Conservation (phyloP, 2,113 vertebrate genomes). For the Gadus macrocephalus region DNA sequence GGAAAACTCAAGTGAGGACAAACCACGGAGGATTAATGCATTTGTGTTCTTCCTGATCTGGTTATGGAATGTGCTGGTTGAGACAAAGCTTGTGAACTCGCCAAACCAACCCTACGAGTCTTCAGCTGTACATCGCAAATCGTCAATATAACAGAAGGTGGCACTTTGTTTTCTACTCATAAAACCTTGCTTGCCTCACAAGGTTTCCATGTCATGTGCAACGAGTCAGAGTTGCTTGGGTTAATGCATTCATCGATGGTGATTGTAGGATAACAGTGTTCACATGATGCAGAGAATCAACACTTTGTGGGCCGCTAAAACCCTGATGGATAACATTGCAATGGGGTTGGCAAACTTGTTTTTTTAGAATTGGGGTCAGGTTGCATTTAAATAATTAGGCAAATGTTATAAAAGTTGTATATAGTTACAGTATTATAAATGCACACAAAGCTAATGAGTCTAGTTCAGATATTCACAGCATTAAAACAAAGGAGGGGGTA, state of each 20-base stretch:
- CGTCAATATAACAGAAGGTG: not conserved
- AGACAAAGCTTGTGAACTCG: slow-evolving; percentile 22
- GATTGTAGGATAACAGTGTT: not conserved
- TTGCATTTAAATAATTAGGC: slow-evolving; percentile 36
- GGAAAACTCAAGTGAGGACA: slow-evolving; percentile 43
- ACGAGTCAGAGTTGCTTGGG: slow-evolving; percentile 19
- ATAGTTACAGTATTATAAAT: slow-evolving; percentile 50
- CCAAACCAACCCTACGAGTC: slow-evolving; percentile 18
- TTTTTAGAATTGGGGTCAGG: slow-evolving; percentile 2
- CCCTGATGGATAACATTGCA: slow-evolving; percentile 9
- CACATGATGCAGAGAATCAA: slow-evolving; percentile 4
- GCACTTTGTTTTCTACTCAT: not conserved
- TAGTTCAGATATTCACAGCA: slow-evolving; percentile 71
- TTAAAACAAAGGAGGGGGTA: slow-evolving; percentile 58
- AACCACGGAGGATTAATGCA: slow-evolving; percentile 42
- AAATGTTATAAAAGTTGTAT: slow-evolving; percentile 39
- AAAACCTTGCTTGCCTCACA: not conserved
- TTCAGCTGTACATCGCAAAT: slow-evolving; percentile 39
- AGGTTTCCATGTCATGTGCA: not conserved
- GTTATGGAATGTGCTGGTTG: slow-evolving; percentile 57
- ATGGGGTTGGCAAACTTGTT: slow-evolving; percentile 2
- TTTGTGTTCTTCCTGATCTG: slow-evolving; percentile 39
- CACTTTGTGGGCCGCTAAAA: slow-evolving; percentile 1
- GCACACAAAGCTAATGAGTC: slow-evolving; percentile 47
- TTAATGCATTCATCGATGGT: slow-evolving; percentile 23